These are phyloP conservation scores for Okamejei kenojei DNA, from an alignment of 2,797 vertebrate species.

Conservation along the genomic window DNA sequence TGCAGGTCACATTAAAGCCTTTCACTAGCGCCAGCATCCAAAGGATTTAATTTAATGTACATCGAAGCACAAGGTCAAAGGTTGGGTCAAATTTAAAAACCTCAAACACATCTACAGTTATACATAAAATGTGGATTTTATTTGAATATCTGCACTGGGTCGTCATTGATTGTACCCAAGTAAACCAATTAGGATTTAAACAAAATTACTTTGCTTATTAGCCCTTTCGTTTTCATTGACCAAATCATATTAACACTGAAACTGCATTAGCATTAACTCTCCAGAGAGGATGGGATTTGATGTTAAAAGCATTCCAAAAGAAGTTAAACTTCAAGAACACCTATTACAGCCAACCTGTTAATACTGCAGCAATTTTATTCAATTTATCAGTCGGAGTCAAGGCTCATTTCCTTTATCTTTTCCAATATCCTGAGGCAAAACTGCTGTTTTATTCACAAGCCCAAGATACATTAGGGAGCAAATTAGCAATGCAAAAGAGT, in stretches of 20 bases:
- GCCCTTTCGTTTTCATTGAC: constrained; percentile 50
- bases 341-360: not conserved
- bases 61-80: not conserved
- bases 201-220: constrained; percentile 57
- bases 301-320: constrained; percentile 35
- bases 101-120: not conserved
- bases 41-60: constrained; percentile 22
- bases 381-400: not conserved
- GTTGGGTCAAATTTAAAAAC: not conserved
- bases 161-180: constrained; percentile 25
- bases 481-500: not conserved
- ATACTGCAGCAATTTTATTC: not conserved
- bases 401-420: not conserved
- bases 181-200: constrained; percentile 48
- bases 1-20: constrained; percentile 14
- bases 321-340: not conserved
- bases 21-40: not conserved
- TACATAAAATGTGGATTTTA: not conserved
- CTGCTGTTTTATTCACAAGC: not conserved
- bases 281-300: constrained; percentile 36
- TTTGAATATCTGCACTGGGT: not conserved
- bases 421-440: not conserved
- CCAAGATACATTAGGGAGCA: not conserved
- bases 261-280: constrained; percentile 46
- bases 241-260: constrained; percentile 54